These are phyloP conservation scores for Nesoenas mayeri DNA, from an alignment of 2,113 vertebrate species.

Conservation along the genomic window DNA sequence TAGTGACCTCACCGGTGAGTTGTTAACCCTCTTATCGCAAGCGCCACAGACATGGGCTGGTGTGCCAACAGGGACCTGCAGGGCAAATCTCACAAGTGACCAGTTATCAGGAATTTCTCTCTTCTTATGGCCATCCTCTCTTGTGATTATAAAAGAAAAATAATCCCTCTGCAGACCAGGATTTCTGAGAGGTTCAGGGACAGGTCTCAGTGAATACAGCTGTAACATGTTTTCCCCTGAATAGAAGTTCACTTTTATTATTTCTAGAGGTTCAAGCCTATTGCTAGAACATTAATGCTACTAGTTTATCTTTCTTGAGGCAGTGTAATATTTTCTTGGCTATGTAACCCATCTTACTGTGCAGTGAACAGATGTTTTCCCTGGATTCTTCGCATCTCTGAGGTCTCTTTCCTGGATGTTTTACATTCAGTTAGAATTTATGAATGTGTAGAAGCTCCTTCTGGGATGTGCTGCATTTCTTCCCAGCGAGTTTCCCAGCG, in stretches of 20 bases:
- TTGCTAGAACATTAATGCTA: slow-evolving; percentile 9
- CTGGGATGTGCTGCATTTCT: slow-evolving; percentile 47
- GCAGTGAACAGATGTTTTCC: slow-evolving; percentile 41
- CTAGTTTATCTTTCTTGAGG: slow-evolving; percentile 50
- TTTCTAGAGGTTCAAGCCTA: background rate
- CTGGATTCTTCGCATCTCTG: slow-evolving; percentile 59
- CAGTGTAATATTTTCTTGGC: slow-evolving; percentile 54
- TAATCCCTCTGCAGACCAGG: background rate
- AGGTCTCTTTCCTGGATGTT: slow-evolving; percentile 59
- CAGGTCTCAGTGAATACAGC: background rate
- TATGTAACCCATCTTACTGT: slow-evolving; percentile 18
- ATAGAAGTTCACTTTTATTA: background rate
- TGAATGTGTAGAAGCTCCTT: slow-evolving; percentile 54
- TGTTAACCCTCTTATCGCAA: background rate
- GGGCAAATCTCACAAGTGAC: background rate
- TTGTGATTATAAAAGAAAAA: background rate
- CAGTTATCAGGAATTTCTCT: background rate
- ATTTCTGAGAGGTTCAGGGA: background rate
- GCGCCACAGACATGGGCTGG: background rate
- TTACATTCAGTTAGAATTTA: slow-evolving; percentile 57
- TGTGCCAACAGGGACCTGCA: background rate
- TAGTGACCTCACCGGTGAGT: background rate
- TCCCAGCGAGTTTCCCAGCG: slow-evolving; percentile 38
- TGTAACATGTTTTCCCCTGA: background rate
- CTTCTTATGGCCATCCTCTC: accelerated